Evolutionary conservation across 2,888 invertebrate genomes (phyloP), one percentile per base, ranked within the genome.

Genomic region (Cheilosia impressa): DNA sequence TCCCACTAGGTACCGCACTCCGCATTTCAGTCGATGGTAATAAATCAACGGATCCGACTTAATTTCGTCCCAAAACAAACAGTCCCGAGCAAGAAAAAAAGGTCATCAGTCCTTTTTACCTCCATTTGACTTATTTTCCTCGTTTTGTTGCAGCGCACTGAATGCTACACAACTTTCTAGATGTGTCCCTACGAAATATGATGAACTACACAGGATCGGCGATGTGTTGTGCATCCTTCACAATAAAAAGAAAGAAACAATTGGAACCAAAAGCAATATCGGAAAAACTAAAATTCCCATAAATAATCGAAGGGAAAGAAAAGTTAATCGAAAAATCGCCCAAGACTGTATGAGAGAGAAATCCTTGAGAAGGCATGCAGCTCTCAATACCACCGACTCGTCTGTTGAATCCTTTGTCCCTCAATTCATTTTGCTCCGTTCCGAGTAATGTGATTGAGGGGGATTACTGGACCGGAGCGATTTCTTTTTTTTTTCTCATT

Each of bases 31-130:
- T 41, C 2, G 17, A 57, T 24, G n/a, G 52, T 53, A 76, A 85
- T 85, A 85, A 85, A 85, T 85, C 85, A 85, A 81, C 22, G 76
- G 76, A 81, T 81, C 72, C 58, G 85, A 85, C 81, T 85, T 85
- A 85, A 77, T 85, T 85, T 58, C 66, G 52, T 81, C 63, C 77
- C 76, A 81, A 85, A 85, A 81, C 81, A 85, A 81, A 85, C 85
- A 81, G 72, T 76, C 38, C 4, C 13, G 47, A 19, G 19, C 69
- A 41, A 27, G n/a, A 45, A 15, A 69, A 69, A 83, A 73, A 69
- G 84, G 75, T 69, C 58, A 75, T 47, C 41, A 31, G 75, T 63
- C 62, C 62, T 41, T 69, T 68, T 31, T 53, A 57, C 31, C 47
- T 38, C n/a, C 38, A 38, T 38, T 38, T 38, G 38, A 38, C 38